Conservation (phyloP, 2,113 vertebrate genomes). For the Miniopterus natalensis region DNA sequence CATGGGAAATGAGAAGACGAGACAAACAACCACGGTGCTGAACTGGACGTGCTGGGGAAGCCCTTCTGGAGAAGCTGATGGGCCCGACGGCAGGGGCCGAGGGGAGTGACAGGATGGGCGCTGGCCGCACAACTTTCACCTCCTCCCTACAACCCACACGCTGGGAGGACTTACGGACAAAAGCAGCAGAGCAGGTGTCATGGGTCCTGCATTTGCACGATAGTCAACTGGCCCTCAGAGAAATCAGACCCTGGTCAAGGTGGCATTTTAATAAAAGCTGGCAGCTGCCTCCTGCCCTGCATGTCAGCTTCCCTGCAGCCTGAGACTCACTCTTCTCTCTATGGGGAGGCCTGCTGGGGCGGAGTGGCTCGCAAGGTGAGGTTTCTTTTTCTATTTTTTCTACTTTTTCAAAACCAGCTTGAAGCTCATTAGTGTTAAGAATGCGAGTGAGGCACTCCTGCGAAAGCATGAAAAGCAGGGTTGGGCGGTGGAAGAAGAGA, state of each 20-base stretch:
- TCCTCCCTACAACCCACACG: neutral
- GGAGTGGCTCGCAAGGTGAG: slow-evolving; percentile 2
- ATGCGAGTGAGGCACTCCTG: neutral
- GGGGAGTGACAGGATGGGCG: neutral
- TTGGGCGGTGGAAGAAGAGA: neutral
- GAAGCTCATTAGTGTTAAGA: slow-evolving; percentile 63
- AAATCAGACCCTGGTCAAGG: slow-evolving; percentile 19
- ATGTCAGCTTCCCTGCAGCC: slow-evolving; percentile 17
- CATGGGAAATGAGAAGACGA: slow-evolving; percentile 26
- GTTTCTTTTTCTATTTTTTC: slow-evolving; percentile 35
- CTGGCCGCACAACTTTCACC: neutral
- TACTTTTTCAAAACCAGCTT: slow-evolving; percentile 39
- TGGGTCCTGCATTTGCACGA: neutral
- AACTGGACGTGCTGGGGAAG: neutral
- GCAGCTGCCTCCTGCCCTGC: neutral
- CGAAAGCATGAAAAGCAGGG: slow-evolving; percentile 42
- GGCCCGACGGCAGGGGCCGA: neutral
- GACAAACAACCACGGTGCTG: neutral
- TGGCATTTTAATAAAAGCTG: slow-evolving; percentile 63
- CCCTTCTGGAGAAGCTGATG: neutral
- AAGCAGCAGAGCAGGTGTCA: neutral
- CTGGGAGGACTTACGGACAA: neutral
- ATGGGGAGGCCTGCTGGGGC: slow-evolving; percentile 14
- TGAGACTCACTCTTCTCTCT: neutral
- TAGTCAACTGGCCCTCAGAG: neutral